Evolutionary conservation across 2,888 invertebrate genomes (phyloP).

Genomic region (Cataglyphis livida): DNA sequence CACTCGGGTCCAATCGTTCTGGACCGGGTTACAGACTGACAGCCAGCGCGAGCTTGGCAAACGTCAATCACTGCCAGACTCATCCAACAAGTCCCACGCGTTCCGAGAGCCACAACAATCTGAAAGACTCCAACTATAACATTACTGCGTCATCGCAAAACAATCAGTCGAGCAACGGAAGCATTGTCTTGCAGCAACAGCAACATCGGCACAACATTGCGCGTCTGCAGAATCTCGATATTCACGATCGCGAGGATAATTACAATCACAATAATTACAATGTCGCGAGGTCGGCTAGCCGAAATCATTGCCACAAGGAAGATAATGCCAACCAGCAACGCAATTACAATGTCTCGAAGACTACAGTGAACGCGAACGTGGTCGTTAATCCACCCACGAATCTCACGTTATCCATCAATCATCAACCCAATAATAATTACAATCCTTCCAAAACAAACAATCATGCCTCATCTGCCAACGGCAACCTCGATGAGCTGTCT

Average conservation of each 20-base stretch:
- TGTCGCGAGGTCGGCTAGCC: conserved; percentile 80
- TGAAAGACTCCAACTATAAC: conserved; percentile 84
- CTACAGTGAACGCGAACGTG: conserved; percentile 83
- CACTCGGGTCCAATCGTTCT: conserved; percentile 69
- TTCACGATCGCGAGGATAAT: conserved; percentile 82
- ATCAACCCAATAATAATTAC: conserved; percentile 82
- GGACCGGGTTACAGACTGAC: conserved; percentile 80
- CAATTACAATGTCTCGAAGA: conserved; percentile 83
- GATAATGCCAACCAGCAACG: conserved; percentile 84
- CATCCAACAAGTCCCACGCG: conserved; percentile 83
- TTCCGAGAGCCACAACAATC: conserved; percentile 84
- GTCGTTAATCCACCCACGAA: conserved; percentile 79
- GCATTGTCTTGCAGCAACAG: conserved; percentile 61
- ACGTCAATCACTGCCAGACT: conserved; percentile 84
- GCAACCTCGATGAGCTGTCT: conserved; percentile 90
- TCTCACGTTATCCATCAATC: conserved; percentile 82
- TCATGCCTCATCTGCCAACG: conserved; percentile 85
- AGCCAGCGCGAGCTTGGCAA: conserved; percentile 83
- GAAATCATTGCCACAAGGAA: conserved; percentile 83
- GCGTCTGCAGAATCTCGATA: conserved; percentile 81
- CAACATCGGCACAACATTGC: conserved; percentile 80
- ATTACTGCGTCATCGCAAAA: conserved; percentile 75
- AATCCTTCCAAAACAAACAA: conserved; percentile 80
- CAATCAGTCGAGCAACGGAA: conserved; percentile 68
- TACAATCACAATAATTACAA: conserved; percentile 84